Conservation (phyloP, 2,888 invertebrate species). For the Pheosia gnoma region DNA sequence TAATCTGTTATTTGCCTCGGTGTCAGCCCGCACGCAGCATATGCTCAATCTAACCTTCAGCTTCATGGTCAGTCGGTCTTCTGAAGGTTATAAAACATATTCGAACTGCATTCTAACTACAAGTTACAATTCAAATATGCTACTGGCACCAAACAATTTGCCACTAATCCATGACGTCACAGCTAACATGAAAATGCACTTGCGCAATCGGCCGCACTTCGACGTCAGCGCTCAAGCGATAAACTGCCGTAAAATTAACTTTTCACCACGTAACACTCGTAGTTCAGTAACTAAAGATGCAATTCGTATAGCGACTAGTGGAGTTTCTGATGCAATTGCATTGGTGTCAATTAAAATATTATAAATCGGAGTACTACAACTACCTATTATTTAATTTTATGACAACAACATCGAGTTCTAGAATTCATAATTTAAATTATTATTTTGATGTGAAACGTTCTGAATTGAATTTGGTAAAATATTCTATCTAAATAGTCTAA, state of each 20-base stretch:
- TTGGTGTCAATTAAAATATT: too few species aligned
- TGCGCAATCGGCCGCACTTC: slow-evolving; percentile 28
- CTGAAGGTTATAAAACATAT: too few species aligned
- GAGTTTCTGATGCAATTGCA: neutral
- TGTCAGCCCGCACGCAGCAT: too few species aligned
- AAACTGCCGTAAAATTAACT: slow-evolving; percentile 10
- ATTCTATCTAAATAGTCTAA: neutral
- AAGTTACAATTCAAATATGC: neutral
- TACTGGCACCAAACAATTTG: neutral
- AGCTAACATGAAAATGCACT: slow-evolving; percentile 59
- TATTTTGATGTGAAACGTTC: neutral
- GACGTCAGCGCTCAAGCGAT: slow-evolving; percentile 16
- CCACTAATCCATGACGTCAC: slow-evolving; percentile 23
- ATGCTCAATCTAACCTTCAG: too few species aligned
- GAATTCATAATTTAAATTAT: too few species aligned
- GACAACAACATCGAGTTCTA: too few species aligned
- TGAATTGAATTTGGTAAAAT: neutral
- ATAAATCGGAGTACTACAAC: too few species aligned
- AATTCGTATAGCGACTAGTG: neutral
- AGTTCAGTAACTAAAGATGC: neutral
- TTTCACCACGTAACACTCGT: neutral
- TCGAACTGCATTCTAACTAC: neutral
- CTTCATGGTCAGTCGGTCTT: too few species aligned
- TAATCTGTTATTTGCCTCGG: too few species aligned
- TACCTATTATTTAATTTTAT: too few species aligned